These are phyloP conservation scores for Heliconius cydno DNA, from an alignment of 2,888 invertebrate species.

Conservation along the genomic window DNA sequence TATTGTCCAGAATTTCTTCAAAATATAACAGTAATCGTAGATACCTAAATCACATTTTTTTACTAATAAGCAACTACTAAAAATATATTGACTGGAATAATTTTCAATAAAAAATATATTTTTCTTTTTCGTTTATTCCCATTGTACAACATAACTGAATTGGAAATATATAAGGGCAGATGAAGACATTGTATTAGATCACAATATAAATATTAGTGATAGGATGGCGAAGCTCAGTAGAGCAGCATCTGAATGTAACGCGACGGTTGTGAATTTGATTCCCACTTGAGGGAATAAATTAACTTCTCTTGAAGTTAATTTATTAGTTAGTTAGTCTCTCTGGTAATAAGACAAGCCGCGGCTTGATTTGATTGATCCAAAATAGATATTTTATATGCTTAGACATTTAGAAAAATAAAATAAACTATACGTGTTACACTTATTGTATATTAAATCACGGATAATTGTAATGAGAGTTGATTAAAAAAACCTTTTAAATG, in stretches of 20 bases:
- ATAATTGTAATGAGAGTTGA: too few species aligned
- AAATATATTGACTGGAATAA: neutral
- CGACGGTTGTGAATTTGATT: neutral
- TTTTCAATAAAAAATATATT: neutral
- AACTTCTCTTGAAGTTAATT: too few species aligned
- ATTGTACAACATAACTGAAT: neutral
- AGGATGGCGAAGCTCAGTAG: too few species aligned
- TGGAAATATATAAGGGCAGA: conserved; percentile 6
- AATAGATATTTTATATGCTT: too few species aligned
- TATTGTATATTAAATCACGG: too few species aligned
- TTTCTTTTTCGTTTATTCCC: neutral
- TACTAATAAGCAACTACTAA: neutral
- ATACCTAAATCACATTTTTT: neutral
- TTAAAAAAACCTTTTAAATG: too few species aligned
- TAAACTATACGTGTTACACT: too few species aligned
- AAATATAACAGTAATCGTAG: neutral
- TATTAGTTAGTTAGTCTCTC: too few species aligned
- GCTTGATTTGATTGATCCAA: neutral
- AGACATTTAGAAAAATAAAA: too few species aligned
- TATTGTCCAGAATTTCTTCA: neutral
- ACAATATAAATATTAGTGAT: too few species aligned
- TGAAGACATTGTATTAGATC: neutral
- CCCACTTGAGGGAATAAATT: neutral
- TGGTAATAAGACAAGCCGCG: neutral
- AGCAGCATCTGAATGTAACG: neutral